Conservation (phyloP, 2,797 vertebrate genomes). For the Etheostoma perlongum region DNA sequence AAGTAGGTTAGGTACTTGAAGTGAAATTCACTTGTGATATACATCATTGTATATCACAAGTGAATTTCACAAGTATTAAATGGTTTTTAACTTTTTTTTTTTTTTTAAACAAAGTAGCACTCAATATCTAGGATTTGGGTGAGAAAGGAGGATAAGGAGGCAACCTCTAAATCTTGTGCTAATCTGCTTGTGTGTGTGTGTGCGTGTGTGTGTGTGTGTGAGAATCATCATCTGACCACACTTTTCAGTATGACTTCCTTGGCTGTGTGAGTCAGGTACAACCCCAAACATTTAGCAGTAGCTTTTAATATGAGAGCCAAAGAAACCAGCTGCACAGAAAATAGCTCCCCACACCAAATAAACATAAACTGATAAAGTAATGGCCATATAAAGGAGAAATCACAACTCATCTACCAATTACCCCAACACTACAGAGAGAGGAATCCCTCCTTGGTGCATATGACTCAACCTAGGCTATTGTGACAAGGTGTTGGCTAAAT, state of each 20-base stretch:
- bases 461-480: conserved; percentile 5
- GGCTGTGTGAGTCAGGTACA: neutral
- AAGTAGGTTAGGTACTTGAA: neutral
- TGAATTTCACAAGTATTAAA: too few species aligned
- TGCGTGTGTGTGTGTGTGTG: neutral
- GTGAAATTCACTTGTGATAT: too few species aligned
- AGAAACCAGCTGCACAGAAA: neutral
- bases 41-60: too few species aligned
- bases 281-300: conserved; percentile 9
- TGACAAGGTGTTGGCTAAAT: neutral
- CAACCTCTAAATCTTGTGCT: conserved; percentile 22
- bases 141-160: conserved; percentile 9
- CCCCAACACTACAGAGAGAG: neutral
- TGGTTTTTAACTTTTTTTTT: too few species aligned
- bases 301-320: neutral
- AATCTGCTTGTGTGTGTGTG: conserved; percentile 22
- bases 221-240: neutral
- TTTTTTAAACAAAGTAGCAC: neutral
- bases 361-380: neutral
- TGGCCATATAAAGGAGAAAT: neutral
- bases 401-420: neutral
- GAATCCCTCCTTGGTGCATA: neutral
- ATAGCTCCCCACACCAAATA: neutral
- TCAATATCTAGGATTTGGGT: neutral
- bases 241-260: conserved; percentile 21